Percentiles rank a stretch among this genome's conserved stretches.
These are phyloP conservation scores for Caligus rogercresseyi DNA, from an alignment of 1,140 invertebrate genomes.

Conservation along the genomic window DNA sequence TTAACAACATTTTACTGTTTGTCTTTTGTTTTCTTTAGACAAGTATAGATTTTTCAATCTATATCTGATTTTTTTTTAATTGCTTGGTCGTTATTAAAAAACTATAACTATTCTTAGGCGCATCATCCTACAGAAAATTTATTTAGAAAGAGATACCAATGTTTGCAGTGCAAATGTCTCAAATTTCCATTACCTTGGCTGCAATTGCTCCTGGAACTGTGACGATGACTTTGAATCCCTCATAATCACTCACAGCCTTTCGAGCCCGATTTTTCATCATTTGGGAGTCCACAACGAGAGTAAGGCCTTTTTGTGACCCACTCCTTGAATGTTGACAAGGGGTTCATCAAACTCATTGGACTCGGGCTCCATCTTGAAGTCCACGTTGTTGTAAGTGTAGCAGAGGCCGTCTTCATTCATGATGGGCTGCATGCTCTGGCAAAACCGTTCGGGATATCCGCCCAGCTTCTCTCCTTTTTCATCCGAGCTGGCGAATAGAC, in stretches of 20 bases:
- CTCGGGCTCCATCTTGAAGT: not conserved
- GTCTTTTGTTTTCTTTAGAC: too few relatives aligned
- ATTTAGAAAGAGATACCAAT: too few relatives aligned
- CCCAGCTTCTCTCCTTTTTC: not conserved
- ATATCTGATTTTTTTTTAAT: too few relatives aligned
- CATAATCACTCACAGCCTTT: not conserved
- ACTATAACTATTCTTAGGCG: too few relatives aligned
- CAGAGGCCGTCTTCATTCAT: slow-evolving; percentile 2
- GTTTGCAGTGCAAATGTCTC: too few relatives aligned
- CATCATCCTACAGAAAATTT: too few relatives aligned
- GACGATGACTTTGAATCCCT: slow-evolving; percentile 4
- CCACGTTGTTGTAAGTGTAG: slow-evolving; percentile 5
- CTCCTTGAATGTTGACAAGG: not conserved
- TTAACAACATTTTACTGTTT: too few relatives aligned
- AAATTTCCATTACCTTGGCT: not conserved
- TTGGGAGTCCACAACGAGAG: not conserved
- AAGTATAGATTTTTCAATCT: too few relatives aligned
- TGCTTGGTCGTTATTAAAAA: too few relatives aligned
- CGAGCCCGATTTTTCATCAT: not conserved
- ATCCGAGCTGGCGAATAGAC: not conserved
- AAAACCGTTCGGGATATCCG: not conserved
- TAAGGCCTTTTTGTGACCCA: not conserved
- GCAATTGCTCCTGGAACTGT: slow-evolving; percentile 7
- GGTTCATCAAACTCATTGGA: not conserved
- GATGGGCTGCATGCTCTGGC: not conserved